A percentile compares a stretch with the other conserved stretches of the same genome.
Evolutionary conservation across 2,113 vertebrate species (phyloP).

Genomic region (Oxyura jamaicensis): DNA sequence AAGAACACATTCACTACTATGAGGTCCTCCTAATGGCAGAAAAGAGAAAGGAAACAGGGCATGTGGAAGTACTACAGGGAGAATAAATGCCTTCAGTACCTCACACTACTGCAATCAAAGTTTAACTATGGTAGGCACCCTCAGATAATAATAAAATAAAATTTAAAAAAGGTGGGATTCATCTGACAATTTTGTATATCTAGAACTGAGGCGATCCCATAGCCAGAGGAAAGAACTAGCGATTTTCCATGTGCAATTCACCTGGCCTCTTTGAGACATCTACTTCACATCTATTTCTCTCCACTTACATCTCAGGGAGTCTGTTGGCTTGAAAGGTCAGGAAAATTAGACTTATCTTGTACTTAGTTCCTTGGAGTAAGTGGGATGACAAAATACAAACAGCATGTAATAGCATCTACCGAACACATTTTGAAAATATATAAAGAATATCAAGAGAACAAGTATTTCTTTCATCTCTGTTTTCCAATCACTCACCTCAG

Average conservation of each 20-base stretch:
- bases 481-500: background rate
- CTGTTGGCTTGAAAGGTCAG: background rate
- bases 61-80: background rate
- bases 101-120: background rate
- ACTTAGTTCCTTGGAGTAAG: background rate
- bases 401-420: background rate
- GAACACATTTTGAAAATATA: background rate
- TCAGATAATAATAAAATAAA: background rate
- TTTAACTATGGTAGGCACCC: background rate
- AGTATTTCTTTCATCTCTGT: background rate
- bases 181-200: background rate
- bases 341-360: background rate
- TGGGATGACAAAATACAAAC: background rate
- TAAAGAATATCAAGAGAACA: background rate
- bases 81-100: background rate
- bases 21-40: background rate
- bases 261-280: background rate
- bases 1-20: background rate
- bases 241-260: background rate
- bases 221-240: background rate
- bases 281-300: background rate
- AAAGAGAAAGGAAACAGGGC: background rate
- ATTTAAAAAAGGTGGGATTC: background rate
- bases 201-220: background rate
- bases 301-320: background rate